Percentiles rank a stretch among this genome's conserved stretches.
phyloP scores from a whole-genome alignment of 2,113 vertebrate species.

The Otus sunia region DNA sequence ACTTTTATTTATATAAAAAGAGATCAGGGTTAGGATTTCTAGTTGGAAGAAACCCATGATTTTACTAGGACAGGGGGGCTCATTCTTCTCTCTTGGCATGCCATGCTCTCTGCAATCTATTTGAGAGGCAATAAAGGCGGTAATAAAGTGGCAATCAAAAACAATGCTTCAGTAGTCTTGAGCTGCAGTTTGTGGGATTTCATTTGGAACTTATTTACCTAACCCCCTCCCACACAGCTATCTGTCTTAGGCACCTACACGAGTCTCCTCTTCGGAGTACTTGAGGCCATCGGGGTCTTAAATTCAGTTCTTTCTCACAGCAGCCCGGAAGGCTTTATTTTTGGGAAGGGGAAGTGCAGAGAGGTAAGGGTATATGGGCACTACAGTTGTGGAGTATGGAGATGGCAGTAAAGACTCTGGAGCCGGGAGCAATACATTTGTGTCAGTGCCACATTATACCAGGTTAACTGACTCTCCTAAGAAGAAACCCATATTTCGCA shows the following conservation, averaged over 20 bases:
- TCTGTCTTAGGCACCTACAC: conserved; percentile 22
- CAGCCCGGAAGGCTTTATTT: background rate
- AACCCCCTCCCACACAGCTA: conserved; percentile 7
- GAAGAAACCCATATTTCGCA: background rate
- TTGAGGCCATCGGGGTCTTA: background rate
- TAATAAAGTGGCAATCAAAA: conserved; percentile 66
- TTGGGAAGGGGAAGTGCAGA: background rate
- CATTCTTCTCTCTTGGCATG: conserved; percentile 60
- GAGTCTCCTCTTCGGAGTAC: background rate
- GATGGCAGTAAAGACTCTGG: background rate
- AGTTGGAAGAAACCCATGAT: conserved; percentile 59
- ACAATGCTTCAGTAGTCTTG: conserved; percentile 54
- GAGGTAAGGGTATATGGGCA: background rate
- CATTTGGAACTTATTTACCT: conserved; percentile 65
- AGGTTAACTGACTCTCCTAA: background rate
- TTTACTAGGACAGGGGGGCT: conserved; percentile 52
- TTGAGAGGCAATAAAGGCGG: conserved; percentile 59
- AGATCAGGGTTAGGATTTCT: conserved; percentile 61
- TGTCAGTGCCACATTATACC: background rate
- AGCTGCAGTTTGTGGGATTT: conserved; percentile 29
- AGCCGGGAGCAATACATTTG: background rate
- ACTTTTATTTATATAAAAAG: conserved; percentile 64
- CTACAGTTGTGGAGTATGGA: background rate
- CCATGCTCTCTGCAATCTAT: conserved; percentile 46
- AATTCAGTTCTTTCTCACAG: background rate